Evolutionary conservation across 2,797 vertebrate genomes (phyloP), one percentile per base, ranked within the genome.

Genomic region (Sebastes vulpes): DNA sequence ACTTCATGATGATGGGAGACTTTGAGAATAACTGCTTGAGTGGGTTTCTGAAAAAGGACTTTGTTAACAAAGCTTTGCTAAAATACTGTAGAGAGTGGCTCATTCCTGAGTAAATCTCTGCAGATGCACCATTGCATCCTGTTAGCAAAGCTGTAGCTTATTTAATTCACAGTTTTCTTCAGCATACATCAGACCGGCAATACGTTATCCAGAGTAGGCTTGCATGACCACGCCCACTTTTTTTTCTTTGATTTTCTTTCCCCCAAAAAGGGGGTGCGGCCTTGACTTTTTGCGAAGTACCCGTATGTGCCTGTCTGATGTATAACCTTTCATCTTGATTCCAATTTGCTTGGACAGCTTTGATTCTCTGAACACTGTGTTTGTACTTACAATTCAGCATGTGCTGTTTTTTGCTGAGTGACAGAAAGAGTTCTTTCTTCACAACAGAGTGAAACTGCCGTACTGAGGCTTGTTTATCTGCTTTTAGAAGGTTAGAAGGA

Each of bases 1-100:
- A 52, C 20, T 26, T 83, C 77, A 85, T 60, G 12, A 68, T 58
- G 73, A 68, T 5, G 11, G 48, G 11, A 66, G 32, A 70, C 46
- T 38, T 53, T n/a, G 52, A 77, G 16, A 65, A 23, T 25, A n/a
- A 54, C 28, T 8, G 69, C 42, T 57, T 71, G 25, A 65, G 32
- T 23, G 10, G 5, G 18, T 1, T 3, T 56, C 57, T 25, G 21
- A 35, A 25, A 25, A 23, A 70, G 5, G 20, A 26, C 8, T n/a
- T 23, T 10, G 10, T 5, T 29, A 50, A 32, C 16, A 26, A 28
- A 56, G 29, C 12, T 66, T 42, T 21, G 3, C 9, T 59, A 42
- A 46, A 42, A 63, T 14, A 32, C 42, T 69, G 4, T 18, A 46
- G 7, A 46, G 1, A 11, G 21, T 38, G n/a, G 11, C 66, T 59